phyloP scores from a whole-genome alignment of 2,797 vertebrate species.

The Mallotus villosus region DNA sequence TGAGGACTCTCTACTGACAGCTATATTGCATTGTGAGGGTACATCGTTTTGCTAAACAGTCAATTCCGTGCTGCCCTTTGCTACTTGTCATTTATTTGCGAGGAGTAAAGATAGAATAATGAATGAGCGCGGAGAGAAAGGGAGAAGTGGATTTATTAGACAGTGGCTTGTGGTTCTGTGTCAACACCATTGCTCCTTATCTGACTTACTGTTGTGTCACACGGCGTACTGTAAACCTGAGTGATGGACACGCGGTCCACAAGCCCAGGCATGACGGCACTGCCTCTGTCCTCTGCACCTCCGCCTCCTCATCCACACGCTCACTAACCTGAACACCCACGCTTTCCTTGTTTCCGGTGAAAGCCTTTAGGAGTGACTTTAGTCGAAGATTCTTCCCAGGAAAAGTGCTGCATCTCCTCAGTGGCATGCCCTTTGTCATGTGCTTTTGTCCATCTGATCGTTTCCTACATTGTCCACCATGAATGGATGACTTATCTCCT shows the following conservation, averaged over 20 bases:
- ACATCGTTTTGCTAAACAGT: slow-evolving; percentile 51
- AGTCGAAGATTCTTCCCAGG: no score
- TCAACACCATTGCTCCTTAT: background rate
- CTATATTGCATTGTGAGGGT: slow-evolving; percentile 46
- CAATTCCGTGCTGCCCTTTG: slow-evolving; percentile 31
- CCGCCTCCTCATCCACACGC: no score
- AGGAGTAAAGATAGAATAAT: slow-evolving; percentile 3
- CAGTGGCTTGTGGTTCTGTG: slow-evolving; percentile 5
- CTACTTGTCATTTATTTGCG: slow-evolving; percentile 37
- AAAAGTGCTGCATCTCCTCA: slow-evolving; percentile 14
- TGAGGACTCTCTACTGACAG: slow-evolving; percentile 55
- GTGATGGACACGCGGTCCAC: slow-evolving; percentile 19
- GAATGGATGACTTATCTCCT: slow-evolving; percentile 58
- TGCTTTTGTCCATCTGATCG: slow-evolving; percentile 46
- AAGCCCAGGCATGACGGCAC: no score
- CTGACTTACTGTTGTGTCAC: slow-evolving; percentile 8
- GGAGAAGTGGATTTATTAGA: slow-evolving; percentile 7
- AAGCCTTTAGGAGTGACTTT: no score
- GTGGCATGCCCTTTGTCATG: slow-evolving; percentile 39
- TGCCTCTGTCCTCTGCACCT: no score
- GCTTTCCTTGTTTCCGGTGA: no score
- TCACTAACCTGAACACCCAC: no score
- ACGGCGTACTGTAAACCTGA: background rate
- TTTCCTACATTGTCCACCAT: slow-evolving; percentile 40
- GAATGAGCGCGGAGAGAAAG: background rate